Evolutionary conservation across 2,113 vertebrate species (phyloP), one percentile per base, ranked within the genome.

Genomic region (Strix uralensis): DNA sequence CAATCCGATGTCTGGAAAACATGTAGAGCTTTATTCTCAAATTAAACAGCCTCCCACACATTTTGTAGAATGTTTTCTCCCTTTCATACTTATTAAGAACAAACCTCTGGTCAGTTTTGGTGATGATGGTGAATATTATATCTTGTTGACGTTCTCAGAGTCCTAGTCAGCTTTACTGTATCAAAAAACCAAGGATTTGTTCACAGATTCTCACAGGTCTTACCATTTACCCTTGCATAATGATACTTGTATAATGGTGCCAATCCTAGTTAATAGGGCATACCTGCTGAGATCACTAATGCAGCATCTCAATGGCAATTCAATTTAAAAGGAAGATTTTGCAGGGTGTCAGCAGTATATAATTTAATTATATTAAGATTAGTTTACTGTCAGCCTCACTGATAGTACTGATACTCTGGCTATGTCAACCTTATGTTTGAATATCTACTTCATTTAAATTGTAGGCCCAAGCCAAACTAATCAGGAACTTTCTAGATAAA

Each of bases 41-140:
- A 52, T 27, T 36, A 36, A 84, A 32, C 18, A 65, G 6, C 13
- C 15, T 73, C 0, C 0, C 5, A 36, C 2, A 14, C 2, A 27
- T 58, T 83, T 69, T 73, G 30, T 51, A 51, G 46, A 63, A 51
- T 0, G 2, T 2, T 52, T 90, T 82, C 36, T 46, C 27, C 25
- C 14, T 67, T 86, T 44, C 6, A 6, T 17, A 19, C 14, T 61
- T 67, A 38, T 4, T 44, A 66, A 34, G 16, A 89, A 54, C 3
- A 46, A 63, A 49, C 3, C 67, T 5, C n/a, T 34, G 3, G 18
- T 14, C 38, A 69, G 26, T 59, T 93, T 66, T 59, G 23, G 11
- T 55, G 38, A 85, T 17, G 5, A 10, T 36, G 23, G 15, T 62
- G 42, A 70, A 13, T 27, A 81, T 44, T 57, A 34, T 15, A 54